Base-by-base conservation (phyloP, 2,888 invertebrate species). In the Flexamia atlantica region DNA sequence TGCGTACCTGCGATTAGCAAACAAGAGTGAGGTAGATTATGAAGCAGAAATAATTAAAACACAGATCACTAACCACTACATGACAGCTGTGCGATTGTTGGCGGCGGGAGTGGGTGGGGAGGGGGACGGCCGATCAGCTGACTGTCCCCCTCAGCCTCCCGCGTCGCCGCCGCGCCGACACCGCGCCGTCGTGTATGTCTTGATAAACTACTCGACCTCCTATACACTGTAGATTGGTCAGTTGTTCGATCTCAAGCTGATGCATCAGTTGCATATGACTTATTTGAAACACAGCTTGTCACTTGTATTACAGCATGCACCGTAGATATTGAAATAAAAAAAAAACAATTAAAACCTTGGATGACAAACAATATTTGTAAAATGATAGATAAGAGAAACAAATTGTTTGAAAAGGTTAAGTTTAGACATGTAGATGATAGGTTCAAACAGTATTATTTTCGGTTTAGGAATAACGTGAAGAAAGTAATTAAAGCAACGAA, bases 1-100 rank as follows among this genome's bases (percentile, higher is more conserved):
- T 42, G 46, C 23, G 14, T 76, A 42, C 40, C 5, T 76, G 1
- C 4, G 76, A 17, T 42, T 76, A 42, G n/a, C 20, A 25, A 64
- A 23, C 42, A 76, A 23, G 25, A 76, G 30, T 42, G 46, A 12
- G 7, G 20, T 40, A 5, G 42, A 76, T 42, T 76, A 14, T 76
- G 46, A 42, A 42, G 76, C 76, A 7, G 14, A 76, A 42, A 25
- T 76, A 14, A 36, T 76, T 25, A 7, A 76, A 9, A 76, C 42
- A 17, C 4, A 36, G n/a, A 76, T 76, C 25, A 76, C 76, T 42
- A 46, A 76, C n/a, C n/a, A n/a, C n/a, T n/a, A n/a, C n/a, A n/a
- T n/a, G n/a, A n/a, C n/a, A n/a, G n/a, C n/a, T n/a, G n/a, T n/a
- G n/a, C n/a, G n/a, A n/a, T n/a, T n/a, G n/a, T n/a, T n/a, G n/a